Evolutionary conservation across 2,888 invertebrate genomes (phyloP), one percentile per base, ranked within the genome.

Genomic region (Listrodromus nycthemerus): DNA sequence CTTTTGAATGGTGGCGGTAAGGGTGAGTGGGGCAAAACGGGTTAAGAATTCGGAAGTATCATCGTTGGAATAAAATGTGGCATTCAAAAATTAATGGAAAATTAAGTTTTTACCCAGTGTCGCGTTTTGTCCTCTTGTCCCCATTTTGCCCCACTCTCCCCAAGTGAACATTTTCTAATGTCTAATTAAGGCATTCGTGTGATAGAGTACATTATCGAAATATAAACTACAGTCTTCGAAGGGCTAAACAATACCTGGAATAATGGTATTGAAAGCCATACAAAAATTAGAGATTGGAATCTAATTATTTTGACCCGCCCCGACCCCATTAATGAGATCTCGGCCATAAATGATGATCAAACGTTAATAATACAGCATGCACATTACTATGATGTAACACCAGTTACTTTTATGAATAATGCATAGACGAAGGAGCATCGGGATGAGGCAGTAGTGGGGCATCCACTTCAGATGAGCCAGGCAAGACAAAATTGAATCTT

Each of bases 381-480:
- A 66, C 63, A 66, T 67, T 76, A 71, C 67, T 78, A 70, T 85
- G 85, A 87, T 87, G 87, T 91, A 91, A 91, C 87, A 89, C 88
- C 88, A 92, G 92, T 91, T 92, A 89, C 90, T 93, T 92, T 92
- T 91, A 92, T 92, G 91, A 92, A 91, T 91, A 91, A 91, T 91
- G 92, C 91, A 91, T 91, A 92, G 92, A 90, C 90, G 85, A 91
- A 92, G 92, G 91, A 92, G 90, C 92, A 92, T 83, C 91, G 86
- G 89, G 91, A 91, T 87, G 89, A 91, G 89, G 90, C 89, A 88
- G 90, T 90, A 89, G 88, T 91, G 90, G 91, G 90, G 88, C 91
- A 91, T 89, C 91, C 93, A 90, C 93, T 93, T 89, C 92, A 92
- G 91, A 91, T 90, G 90, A 93, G 91, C 92, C 93, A 93, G 93